Evolutionary conservation across 2,888 invertebrate genomes (phyloP).

Genomic region (Lagria hirta): DNA sequence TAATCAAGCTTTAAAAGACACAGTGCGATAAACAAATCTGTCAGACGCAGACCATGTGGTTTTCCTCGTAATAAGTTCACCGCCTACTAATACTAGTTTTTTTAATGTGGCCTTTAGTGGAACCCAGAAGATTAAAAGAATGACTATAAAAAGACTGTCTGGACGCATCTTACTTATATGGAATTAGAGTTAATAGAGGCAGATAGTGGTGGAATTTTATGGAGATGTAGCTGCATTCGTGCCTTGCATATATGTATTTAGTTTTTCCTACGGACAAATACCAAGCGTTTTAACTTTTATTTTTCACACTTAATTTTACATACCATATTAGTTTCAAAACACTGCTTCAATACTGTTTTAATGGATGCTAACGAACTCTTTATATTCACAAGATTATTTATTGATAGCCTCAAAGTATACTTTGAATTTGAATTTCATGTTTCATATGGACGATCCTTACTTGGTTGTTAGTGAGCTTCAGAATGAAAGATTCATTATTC

Average conservation of each 20-base stretch:
- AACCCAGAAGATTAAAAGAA: constrained; percentile 35
- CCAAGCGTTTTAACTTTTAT: constrained; percentile 12
- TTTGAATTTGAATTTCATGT: too few species aligned
- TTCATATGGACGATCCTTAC: too few species aligned
- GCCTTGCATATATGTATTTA: constrained; percentile 12
- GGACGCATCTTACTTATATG: constrained; percentile 38
- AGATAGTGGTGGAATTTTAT: constrained; percentile 34
- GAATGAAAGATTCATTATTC: too few species aligned
- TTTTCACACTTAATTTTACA: constrained; percentile 11
- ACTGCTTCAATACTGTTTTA: constrained; percentile 10
- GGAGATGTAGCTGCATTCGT: constrained; percentile 8
- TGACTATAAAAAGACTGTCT: constrained; percentile 35
- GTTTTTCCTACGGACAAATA: constrained; percentile 2
- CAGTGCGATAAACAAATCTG: constrained; percentile 39
- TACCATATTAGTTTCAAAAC: constrained; percentile 13
- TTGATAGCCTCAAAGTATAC: too few species aligned
- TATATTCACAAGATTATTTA: too few species aligned
- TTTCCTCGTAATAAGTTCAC: constrained; percentile 41
- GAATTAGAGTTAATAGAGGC: constrained; percentile 38
- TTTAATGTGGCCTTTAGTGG: constrained; percentile 33
- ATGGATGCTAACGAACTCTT: constrained; percentile 19
- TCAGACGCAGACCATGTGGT: constrained; percentile 44
- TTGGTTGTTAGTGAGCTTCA: too few species aligned
- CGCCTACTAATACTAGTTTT: constrained; percentile 34
- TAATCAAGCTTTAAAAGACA: constrained; percentile 25